Base-by-base conservation (phyloP, 2,888 invertebrate genomes). In the Gastracanthus pulcherrimus region DNA sequence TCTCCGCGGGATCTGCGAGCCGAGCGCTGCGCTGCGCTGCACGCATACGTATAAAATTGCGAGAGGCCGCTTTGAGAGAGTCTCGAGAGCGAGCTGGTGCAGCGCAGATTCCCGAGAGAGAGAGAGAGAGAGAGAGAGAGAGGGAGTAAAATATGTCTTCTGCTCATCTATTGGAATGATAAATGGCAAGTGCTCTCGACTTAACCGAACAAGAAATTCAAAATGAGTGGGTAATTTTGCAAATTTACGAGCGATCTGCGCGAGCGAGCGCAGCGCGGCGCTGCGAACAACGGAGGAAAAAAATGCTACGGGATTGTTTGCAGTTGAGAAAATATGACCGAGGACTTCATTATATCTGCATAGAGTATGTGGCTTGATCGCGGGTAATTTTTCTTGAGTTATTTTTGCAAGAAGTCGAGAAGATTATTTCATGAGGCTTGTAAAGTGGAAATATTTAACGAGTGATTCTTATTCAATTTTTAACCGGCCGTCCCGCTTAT, bases 91-190 rank as follows among this genome's bases (percentile, higher is more conserved):
- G 26, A 31, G 31, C 48, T n/a, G n/a, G n/a, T n/a, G 36, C 64
- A 19, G 26, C n/a, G 66, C 38, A 41, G n/a, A n/a, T n/a, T n/a
- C n/a, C n/a, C n/a, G n/a, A n/a, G n/a, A n/a, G n/a, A n/a, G n/a
- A n/a, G n/a, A n/a, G n/a, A n/a, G n/a, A n/a, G n/a, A n/a, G n/a
- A n/a, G n/a, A n/a, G n/a, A n/a, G n/a, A n/a, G n/a, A n/a, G n/a
- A n/a, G n/a, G n/a, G 58, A 16, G 66, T 76, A 80, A 80, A 80
- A 79, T 79, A 74, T 67, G 67, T 74, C 79, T 48, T 60, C 67
- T 69, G 31, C 62, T 71, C 80, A 48, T 80, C 80, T 70, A 75
- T 80, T 64, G 69, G 69, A 80, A 80, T 80, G 80, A 80, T 80
- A 75, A 80, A 80, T 80, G 51, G 60, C 41, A 5, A n/a, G n/a